phyloP scores from a whole-genome alignment of 2,113 vertebrate species.

The Calonectris borealis region DNA sequence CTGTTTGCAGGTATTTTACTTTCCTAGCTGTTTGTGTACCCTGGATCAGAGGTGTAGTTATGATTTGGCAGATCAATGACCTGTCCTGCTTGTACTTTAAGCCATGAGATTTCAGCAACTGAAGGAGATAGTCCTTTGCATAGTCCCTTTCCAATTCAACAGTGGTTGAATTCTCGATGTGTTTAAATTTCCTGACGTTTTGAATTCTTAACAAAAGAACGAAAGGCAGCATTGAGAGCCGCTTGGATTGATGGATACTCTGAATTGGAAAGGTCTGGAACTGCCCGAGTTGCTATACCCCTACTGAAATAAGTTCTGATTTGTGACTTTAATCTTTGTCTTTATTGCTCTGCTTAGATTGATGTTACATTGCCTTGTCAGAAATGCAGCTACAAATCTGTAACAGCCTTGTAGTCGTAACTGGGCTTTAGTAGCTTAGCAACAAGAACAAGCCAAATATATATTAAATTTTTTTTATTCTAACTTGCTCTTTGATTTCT shows the following conservation, averaged over 20 bases:
- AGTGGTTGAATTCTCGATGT: background rate
- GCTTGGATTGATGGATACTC: background rate
- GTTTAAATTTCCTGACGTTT: background rate
- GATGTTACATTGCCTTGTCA: background rate
- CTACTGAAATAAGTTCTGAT: background rate
- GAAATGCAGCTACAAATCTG: background rate
- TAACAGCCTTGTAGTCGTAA: background rate
- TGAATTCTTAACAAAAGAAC: background rate
- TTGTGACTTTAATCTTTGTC: background rate
- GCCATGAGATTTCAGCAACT: background rate
- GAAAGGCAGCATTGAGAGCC: background rate
- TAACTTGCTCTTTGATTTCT: background rate
- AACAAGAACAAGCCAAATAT: constrained; percentile 14
- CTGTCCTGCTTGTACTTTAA: background rate
- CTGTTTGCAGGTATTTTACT: background rate
- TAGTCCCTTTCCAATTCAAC: background rate
- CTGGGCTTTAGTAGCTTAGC: constrained; percentile 25
- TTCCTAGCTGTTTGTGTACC: background rate
- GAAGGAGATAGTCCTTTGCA: background rate
- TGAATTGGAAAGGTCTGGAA: background rate
- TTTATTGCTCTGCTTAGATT: background rate
- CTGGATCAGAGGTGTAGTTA: background rate
- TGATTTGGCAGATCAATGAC: background rate
- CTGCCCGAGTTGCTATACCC: background rate
- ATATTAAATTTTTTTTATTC: background rate